Conservation (phyloP, 35 echinoderm and acorn worm genomes). For the Strongylocentrotus purpuratus region DNA sequence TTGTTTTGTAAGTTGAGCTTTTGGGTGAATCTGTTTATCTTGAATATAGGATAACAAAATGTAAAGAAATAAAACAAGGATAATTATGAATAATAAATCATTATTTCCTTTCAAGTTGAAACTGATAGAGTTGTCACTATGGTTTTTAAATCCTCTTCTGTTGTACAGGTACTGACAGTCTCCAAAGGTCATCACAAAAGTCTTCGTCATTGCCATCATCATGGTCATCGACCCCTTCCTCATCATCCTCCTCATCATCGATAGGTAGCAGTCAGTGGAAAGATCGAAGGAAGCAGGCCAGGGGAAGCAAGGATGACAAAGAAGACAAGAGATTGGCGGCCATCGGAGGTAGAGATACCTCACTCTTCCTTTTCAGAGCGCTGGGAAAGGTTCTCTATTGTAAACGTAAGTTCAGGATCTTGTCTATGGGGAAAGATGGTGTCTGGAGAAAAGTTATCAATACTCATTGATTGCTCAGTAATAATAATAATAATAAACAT, state of each 20-base stretch:
- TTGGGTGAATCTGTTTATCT: neutral
- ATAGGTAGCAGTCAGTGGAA: conserved; percentile 20
- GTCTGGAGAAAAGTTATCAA: too few species aligned
- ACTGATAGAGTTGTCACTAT: neutral
- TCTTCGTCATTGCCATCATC: neutral
- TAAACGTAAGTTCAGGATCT: conserved; percentile 67
- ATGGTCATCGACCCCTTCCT: neutral
- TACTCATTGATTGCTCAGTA: too few species aligned
- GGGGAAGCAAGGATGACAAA: conserved; percentile 15
- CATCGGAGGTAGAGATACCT: conserved; percentile 91
- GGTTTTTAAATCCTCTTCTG: neutral
- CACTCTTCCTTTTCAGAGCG: conserved; percentile 91
- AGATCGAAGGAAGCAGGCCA: conserved; percentile 45
- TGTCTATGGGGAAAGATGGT: neutral
- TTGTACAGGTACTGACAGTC: conserved; percentile 9
- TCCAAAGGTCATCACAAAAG: neutral
- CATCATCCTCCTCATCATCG: conserved; percentile 36
- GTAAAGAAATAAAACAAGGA: neutral
- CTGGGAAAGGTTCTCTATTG: conserved; percentile 95
- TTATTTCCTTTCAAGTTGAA: too few species aligned
- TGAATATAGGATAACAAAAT: neutral
- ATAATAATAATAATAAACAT: too few species aligned
- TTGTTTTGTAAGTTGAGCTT: neutral
- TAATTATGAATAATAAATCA: too few species aligned
- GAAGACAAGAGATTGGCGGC: conserved; percentile 61